Conservation (phyloP, 2,113 vertebrate genomes). For the Serinus canaria region DNA sequence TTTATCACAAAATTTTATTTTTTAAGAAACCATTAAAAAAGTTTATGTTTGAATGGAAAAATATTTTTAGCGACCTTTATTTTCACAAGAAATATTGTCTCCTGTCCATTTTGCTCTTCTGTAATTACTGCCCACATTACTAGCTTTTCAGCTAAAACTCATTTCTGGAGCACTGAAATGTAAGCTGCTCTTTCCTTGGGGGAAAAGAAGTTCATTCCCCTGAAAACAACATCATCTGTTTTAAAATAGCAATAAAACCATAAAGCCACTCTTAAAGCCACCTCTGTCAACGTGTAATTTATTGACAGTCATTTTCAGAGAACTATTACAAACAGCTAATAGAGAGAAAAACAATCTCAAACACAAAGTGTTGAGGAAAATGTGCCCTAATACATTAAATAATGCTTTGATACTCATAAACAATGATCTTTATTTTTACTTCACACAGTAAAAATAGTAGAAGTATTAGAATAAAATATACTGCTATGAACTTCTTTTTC, state of each 20-base stretch:
- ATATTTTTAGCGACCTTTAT: background rate
- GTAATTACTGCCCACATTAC: background rate
- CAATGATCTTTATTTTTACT: background rate
- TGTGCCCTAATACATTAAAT: background rate
- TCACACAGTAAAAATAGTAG: background rate
- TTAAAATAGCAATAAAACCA: conserved; percentile 11
- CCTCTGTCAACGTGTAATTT: background rate
- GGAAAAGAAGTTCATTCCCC: background rate
- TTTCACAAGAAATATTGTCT: background rate
- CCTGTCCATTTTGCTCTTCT: background rate
- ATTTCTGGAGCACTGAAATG: background rate
- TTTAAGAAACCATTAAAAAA: background rate
- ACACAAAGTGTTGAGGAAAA: background rate
- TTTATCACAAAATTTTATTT: background rate
- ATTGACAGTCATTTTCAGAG: conserved; percentile 10
- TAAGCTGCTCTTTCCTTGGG: background rate
- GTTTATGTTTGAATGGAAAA: background rate
- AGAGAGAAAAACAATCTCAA: background rate
- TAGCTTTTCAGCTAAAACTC: background rate
- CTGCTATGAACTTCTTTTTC: background rate
- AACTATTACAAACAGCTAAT: background rate
- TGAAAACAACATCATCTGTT: background rate
- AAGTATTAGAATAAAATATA: background rate
- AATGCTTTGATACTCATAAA: background rate
- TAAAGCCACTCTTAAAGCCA: background rate